Conservation (phyloP, 2,113 vertebrate genomes). For the Formicarius rufipectus region DNA sequence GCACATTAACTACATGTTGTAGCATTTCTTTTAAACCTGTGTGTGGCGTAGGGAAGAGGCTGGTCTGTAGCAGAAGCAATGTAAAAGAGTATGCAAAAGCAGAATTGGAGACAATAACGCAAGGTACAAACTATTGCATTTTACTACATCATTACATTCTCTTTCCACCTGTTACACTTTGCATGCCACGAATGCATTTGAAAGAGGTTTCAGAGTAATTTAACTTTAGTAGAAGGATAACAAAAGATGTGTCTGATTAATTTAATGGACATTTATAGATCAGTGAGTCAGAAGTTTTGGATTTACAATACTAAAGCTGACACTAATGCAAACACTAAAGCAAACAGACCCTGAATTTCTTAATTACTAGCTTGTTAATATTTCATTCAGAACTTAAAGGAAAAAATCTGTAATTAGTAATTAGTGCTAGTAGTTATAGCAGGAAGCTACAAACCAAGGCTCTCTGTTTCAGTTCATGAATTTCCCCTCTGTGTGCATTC, state of each 20-base stretch:
- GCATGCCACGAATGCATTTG: not conserved
- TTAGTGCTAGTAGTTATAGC: not conserved
- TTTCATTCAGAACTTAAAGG: conserved; percentile 30
- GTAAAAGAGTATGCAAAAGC: not conserved
- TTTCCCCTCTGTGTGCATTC: not conserved
- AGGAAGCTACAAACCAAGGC: not conserved
- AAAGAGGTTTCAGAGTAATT: not conserved
- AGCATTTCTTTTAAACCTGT: not conserved
- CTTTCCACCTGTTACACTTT: not conserved
- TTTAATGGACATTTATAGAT: not conserved
- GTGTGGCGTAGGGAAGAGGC: not conserved
- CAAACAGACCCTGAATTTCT: conserved; percentile 22
- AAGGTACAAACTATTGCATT: not conserved
- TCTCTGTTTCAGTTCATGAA: not conserved
- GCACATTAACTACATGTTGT: not conserved
- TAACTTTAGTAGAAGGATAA: not conserved
- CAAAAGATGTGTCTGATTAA: not conserved
- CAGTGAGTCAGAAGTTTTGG: not conserved
- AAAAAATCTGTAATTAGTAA: not conserved
- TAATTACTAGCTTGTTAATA: conserved; percentile 48
- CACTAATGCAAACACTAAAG: not conserved
- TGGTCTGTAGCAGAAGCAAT: not conserved
- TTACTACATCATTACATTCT: not conserved
- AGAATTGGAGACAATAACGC: not conserved
- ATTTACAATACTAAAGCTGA: not conserved